These are phyloP conservation scores for Helostoma temminkii DNA, from an alignment of 2,797 vertebrate genomes.

Conservation along the genomic window DNA sequence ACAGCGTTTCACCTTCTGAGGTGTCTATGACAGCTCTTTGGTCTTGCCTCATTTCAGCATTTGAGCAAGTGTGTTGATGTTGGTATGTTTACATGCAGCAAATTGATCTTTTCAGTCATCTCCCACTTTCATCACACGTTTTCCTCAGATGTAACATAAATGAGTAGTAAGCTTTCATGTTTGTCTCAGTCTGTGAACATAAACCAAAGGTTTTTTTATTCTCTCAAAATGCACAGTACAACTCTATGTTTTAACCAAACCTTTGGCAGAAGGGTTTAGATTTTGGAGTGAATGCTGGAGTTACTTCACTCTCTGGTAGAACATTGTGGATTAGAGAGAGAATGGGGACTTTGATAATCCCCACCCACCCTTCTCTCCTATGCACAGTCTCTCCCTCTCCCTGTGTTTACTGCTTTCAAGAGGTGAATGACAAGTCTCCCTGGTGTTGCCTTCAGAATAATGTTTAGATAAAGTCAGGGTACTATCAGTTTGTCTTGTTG, in stretches of 20 bases:
- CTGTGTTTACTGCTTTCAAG: neutral
- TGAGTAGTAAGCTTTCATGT: constrained; percentile 5
- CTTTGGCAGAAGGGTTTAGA: constrained; percentile 20
- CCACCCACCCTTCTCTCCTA: neutral
- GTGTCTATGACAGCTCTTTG: constrained; percentile 1
- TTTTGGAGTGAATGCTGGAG: constrained; percentile 29
- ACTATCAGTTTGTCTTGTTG: neutral
- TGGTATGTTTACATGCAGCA: constrained; percentile 1
- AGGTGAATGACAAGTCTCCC: constrained; percentile 35
- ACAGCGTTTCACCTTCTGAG: neutral
- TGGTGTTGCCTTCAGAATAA: constrained; percentile 17
- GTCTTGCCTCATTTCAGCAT: neutral
- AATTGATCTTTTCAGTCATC: constrained; percentile 2
- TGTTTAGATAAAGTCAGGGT: constrained; percentile 2
- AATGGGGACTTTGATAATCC: constrained; percentile 54
- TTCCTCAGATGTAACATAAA: constrained; percentile 3
- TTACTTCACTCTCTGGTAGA: constrained; percentile 34
- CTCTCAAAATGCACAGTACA: neutral
- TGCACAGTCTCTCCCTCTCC: neutral
- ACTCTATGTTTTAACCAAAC: constrained; percentile 35
- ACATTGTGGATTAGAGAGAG: constrained; percentile 55
- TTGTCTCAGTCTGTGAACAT: constrained; percentile 1
- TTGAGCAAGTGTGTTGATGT: neutral
- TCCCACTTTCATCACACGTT: constrained; percentile 5
- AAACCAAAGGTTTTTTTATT: neutral